Base-by-base conservation (phyloP, 1,140 invertebrate species). In the Eupeodes corollae region DNA sequence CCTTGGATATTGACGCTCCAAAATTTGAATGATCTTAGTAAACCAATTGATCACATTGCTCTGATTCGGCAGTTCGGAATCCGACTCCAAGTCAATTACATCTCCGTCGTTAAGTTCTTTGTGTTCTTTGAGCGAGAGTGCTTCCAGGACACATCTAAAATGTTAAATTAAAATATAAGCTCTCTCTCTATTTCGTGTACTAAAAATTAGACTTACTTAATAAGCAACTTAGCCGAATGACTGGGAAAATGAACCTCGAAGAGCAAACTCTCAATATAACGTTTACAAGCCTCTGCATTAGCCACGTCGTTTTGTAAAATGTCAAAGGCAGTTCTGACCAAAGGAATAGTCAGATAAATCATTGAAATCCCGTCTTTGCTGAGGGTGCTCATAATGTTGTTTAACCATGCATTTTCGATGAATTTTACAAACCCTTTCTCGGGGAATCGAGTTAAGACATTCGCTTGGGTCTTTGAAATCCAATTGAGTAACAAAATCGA, bases 1-100 rank as follows among this genome's bases (percentile, higher is more conserved):
- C 13, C 70, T 63, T 0, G 84, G 79, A 64, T 85, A 85, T 43
- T 76, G 75, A 42, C 56, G 68, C 60, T 85, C 82, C 2, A 83
- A 51, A 45, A 57, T 68, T 56, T 63, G 74, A 12, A 76, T 59
- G 57, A 63, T 75, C 13, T 49, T 53, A 12, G 58, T 70, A 55
- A 75, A 79, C 77, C 77, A 78, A 12, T 42, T 26, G 34, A 41
- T 57, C 39, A 51, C 42, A 30, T 39, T 18, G 3, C 33, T 37
- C 19, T 6, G 26, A 9, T 43, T 31, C 31, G 38, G 1, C 39
- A 47, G 49, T 43, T 59, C 55, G 39, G 47, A 47, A 44, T 67
- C 63, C 0, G 63, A 68, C 47, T 68, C 64, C n/a, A 76, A 68
- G 0, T 56, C 44, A 32, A 73, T 65, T 0, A 74, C 63, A 40